A percentile compares a stretch with the other conserved stretches of the same genome.
These are phyloP conservation scores for Gonatopus flavifemur DNA, from an alignment of 1,140 invertebrate genomes.

Conservation along the genomic window DNA sequence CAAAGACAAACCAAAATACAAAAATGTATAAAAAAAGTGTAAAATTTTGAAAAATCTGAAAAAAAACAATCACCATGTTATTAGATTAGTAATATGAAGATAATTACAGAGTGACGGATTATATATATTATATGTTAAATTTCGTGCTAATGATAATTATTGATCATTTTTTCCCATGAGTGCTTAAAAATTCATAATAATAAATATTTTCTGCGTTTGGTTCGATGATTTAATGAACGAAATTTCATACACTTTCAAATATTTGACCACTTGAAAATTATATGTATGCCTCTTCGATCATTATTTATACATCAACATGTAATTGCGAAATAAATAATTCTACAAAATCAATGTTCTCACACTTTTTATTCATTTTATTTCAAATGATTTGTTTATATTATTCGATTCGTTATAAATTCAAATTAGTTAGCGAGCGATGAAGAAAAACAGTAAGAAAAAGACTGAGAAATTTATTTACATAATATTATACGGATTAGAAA, in stretches of 20 bases:
- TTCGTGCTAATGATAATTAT: constrained; percentile 22
- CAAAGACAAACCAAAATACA: constrained; percentile 34
- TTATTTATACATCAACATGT: constrained; percentile 37
- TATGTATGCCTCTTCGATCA: constrained; percentile 42
- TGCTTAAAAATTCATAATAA: constrained; percentile 24
- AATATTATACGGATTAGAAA: no score
- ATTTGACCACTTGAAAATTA: constrained; percentile 25
- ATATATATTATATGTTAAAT: constrained; percentile 25
- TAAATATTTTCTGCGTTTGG: constrained; percentile 22
- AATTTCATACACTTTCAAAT: constrained; percentile 21
- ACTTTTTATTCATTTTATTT: no score
- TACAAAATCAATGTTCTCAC: no score
- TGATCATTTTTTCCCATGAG: constrained; percentile 17
- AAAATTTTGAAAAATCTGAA: constrained; percentile 28
- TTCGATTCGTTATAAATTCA: no score
- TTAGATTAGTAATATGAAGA: constrained; percentile 35
- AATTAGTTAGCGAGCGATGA: no score
- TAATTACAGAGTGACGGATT: constrained; percentile 25
- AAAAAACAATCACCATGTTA: constrained; percentile 30
- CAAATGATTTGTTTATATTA: no score
- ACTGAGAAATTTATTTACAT: no score
- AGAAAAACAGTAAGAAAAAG: no score
- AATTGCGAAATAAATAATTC: constrained; percentile 50
- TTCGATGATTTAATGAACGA: constrained; percentile 26
- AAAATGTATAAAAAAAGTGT: constrained; percentile 24